These are phyloP conservation scores for Heliangelus exortis DNA, from an alignment of 2,797 vertebrate genomes.

Conservation along the genomic window DNA sequence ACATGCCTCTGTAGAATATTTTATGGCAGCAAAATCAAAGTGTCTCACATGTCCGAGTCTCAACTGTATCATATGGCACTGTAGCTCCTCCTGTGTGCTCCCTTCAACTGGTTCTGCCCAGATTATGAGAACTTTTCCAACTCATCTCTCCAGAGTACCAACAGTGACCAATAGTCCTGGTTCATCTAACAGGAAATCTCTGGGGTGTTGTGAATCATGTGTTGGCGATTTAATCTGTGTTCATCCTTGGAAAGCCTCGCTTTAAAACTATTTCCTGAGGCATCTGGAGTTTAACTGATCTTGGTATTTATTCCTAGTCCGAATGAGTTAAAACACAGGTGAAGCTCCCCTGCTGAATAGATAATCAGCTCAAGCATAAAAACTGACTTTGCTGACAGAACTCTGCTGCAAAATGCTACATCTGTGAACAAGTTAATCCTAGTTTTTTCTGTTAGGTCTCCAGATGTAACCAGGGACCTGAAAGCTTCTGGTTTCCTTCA, in stretches of 20 bases:
- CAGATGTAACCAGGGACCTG: neutral
- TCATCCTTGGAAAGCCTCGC: neutral
- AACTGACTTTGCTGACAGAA: neutral
- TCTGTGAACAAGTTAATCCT: constrained; percentile 14
- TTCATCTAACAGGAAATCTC: neutral
- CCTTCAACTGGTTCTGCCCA: neutral
- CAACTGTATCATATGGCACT: neutral
- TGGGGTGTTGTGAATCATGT: neutral
- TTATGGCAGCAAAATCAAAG: neutral
- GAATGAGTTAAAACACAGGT: constrained; percentile 20
- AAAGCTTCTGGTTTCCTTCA: constrained; percentile 47
- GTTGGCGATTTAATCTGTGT: neutral
- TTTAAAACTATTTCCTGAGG: constrained; percentile 8
- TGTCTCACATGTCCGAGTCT: neutral
- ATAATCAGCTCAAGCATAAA: constrained; percentile 12
- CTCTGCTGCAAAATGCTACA: neutral
- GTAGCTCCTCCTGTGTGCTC: neutral
- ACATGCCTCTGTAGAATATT: neutral
- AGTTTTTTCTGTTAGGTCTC: neutral
- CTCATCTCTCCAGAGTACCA: neutral
- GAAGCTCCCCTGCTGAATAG: neutral
- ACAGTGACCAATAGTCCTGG: neutral
- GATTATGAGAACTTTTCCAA: neutral
- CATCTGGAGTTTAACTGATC: neutral
- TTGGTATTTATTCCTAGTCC: neutral